Conservation (phyloP, 2,888 invertebrate genomes). For the Hirtodrosophila cameraria region DNA sequence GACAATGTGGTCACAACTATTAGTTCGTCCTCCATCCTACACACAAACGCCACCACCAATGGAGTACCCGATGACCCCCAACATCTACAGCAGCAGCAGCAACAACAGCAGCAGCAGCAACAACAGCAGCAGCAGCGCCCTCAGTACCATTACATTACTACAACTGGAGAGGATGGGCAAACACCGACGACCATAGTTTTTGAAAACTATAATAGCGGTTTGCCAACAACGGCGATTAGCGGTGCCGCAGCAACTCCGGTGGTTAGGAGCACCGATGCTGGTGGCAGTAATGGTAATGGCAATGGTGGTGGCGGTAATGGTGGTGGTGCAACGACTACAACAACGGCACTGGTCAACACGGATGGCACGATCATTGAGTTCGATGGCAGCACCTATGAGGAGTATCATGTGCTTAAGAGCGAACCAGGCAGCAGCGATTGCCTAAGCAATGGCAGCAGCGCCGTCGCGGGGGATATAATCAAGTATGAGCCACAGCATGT, state of each 20-base stretch:
- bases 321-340: slow-evolving; percentile 51
- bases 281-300: too few relatives aligned
- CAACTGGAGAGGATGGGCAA: slow-evolving; percentile 75
- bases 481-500: slow-evolving; percentile 71
- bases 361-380: slow-evolving; percentile 76
- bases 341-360: slow-evolving; percentile 67
- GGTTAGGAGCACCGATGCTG: slow-evolving; percentile 19
- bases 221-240: slow-evolving; percentile 58
- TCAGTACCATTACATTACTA: slow-evolving; percentile 81
- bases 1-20: slow-evolving; percentile 84
- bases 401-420: slow-evolving; percentile 75
- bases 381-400: slow-evolving; percentile 78
- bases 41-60: slow-evolving; percentile 62
- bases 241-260: slow-evolving; percentile 44
- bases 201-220: slow-evolving; percentile 77
- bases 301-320: neutral
- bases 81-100: slow-evolving; percentile 49
- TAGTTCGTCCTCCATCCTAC: slow-evolving; percentile 82
- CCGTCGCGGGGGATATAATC: slow-evolving; percentile 64
- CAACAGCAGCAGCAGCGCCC: slow-evolving; percentile 53
- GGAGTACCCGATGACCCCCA: slow-evolving; percentile 47
- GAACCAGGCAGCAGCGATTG: slow-evolving; percentile 71
- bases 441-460: slow-evolving; percentile 69
- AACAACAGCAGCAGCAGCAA: slow-evolving; percentile 44
- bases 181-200: slow-evolving; percentile 81